Evolutionary conservation across 2,113 vertebrate genomes (phyloP).

Genomic region (Chrysemys picta): DNA sequence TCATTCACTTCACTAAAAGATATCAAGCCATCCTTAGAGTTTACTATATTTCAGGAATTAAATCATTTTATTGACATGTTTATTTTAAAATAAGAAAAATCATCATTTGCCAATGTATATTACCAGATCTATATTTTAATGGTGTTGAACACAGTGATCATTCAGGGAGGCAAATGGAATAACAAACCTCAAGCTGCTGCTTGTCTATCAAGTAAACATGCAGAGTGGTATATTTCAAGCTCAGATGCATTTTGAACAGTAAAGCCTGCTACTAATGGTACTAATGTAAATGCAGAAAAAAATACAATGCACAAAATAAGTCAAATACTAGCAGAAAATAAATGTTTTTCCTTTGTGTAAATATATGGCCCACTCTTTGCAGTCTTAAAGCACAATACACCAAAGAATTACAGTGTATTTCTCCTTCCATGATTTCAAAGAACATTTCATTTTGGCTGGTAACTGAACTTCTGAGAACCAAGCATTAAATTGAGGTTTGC

Average conservation of each 20-base stretch:
- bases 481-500: neutral
- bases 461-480: neutral
- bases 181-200: neutral
- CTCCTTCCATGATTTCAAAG: neutral
- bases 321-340: neutral
- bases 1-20: neutral
- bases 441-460: neutral
- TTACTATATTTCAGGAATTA: neutral
- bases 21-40: neutral
- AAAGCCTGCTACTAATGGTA: slow-evolving; percentile 2
- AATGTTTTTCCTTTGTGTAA: neutral
- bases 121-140: neutral
- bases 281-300: neutral
- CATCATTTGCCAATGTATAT: slow-evolving; percentile 31
- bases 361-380: neutral
- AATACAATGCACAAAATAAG: neutral
- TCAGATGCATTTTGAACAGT: neutral
- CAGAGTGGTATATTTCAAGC: neutral
- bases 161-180: neutral
- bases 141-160: neutral
- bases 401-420: neutral
- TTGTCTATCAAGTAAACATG: neutral
- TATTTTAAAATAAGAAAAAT: slow-evolving; percentile 18
- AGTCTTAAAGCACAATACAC: neutral
- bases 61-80: neutral